Conservation (phyloP, 2,113 vertebrate genomes). For the Megalops atlanticus region DNA sequence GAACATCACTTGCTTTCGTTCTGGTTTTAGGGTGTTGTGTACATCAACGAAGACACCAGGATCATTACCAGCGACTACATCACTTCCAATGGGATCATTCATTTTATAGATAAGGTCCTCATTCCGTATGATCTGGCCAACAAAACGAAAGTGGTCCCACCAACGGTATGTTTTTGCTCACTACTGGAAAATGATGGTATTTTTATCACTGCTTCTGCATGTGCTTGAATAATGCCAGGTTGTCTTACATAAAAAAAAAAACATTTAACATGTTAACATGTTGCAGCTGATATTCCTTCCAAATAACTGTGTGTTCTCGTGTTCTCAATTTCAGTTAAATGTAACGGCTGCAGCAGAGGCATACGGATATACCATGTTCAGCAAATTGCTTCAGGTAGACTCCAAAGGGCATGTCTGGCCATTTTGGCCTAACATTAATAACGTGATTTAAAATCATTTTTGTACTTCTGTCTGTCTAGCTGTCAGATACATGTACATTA, state of each 20-base stretch:
- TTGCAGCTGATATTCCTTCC: background rate
- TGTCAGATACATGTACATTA: background rate
- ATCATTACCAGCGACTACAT: slow-evolving; percentile 76
- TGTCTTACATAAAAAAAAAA: background rate
- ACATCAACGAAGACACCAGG: slow-evolving; percentile 78
- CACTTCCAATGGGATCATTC: slow-evolving; percentile 79
- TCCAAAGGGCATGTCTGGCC: background rate
- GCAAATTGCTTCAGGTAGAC: slow-evolving; percentile 80
- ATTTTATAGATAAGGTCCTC: slow-evolving; percentile 81
- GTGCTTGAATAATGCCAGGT: too few relatives aligned
- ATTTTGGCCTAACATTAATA: too few relatives aligned
- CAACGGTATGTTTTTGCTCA: background rate
- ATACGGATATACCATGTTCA: slow-evolving; percentile 84
- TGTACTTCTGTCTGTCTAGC: background rate
- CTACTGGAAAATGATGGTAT: too few relatives aligned
- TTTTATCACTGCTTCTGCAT: too few relatives aligned
- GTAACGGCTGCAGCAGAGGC: slow-evolving; percentile 69
- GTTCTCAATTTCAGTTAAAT: slow-evolving; percentile 73
- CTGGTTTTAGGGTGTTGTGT: slow-evolving; percentile 75
- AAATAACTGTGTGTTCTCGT: background rate
- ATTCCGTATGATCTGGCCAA: slow-evolving; percentile 64
- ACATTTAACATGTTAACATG: too few relatives aligned
- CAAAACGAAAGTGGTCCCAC: background rate
- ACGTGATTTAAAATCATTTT: background rate
- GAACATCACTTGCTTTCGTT: slow-evolving; percentile 1